phyloP scores from a whole-genome alignment of 2,888 invertebrate genomes.

The Buathra laborator region DNA sequence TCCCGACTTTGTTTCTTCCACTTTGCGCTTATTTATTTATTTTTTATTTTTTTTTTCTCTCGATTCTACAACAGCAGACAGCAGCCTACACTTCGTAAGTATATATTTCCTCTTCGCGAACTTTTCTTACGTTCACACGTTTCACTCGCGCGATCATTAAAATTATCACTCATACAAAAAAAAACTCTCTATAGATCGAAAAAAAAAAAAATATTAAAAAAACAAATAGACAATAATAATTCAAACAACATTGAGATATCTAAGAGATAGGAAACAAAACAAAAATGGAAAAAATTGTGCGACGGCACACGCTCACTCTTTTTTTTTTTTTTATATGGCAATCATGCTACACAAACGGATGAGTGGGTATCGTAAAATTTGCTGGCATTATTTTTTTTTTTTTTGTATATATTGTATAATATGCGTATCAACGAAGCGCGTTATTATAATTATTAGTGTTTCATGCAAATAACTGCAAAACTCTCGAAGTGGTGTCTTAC shows the following conservation, averaged over 20 bases:
- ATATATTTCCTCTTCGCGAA: constrained; percentile 15
- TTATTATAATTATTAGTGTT: constrained; percentile 61
- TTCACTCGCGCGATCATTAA: constrained; percentile 42
- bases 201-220: constrained; percentile 31
- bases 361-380: constrained; percentile 19
- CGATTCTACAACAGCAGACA: constrained; percentile 4
- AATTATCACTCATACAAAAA: constrained; percentile 38
- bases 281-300: constrained; percentile 47
- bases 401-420: background rate
- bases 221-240: constrained; percentile 43
- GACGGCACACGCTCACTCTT: constrained; percentile 64
- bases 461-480: constrained; percentile 71
- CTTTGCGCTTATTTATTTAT: background rate
- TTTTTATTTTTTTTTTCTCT: background rate
- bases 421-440: constrained; percentile 56
- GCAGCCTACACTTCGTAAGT: background rate
- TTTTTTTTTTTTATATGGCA: constrained; percentile 51
- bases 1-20: background rate
- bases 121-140: constrained; percentile 44
- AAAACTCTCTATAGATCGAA: constrained; percentile 24
- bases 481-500: constrained; percentile 51
- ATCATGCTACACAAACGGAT: constrained; percentile 69
- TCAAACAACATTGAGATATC: constrained; percentile 67
- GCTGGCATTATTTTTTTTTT: constrained; percentile 41
- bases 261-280: constrained; percentile 52